phyloP scores from a whole-genome alignment of 1,140 invertebrate genomes.

The Dryas iulia region DNA sequence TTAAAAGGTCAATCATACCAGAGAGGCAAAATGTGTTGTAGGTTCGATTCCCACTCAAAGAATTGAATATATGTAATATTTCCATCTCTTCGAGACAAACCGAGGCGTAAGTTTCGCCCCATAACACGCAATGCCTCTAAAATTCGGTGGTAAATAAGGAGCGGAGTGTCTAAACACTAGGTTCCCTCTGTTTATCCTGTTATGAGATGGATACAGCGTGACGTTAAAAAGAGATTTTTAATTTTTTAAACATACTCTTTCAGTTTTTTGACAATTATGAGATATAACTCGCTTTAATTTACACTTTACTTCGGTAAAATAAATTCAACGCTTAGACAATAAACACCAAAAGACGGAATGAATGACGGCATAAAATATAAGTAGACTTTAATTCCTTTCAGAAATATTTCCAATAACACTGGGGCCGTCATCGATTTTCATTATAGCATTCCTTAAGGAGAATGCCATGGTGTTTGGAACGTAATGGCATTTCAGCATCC shows the following conservation, averaged over 20 bases:
- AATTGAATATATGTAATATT: background rate
- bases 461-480: background rate
- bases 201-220: background rate
- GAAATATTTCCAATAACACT: slow-evolving; percentile 6
- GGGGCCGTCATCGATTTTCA: slow-evolving; percentile 5
- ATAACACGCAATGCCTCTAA: background rate
- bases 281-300: too few species aligned
- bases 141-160: background rate
- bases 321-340: too few species aligned
- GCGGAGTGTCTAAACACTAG: background rate
- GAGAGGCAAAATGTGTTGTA: too few species aligned
- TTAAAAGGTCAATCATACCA: too few species aligned
- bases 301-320: too few species aligned
- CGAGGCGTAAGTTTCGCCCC: background rate
- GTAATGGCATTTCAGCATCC: background rate
- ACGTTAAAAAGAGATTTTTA: too few species aligned
- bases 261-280: too few species aligned
- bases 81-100: background rate
- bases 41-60: background rate
- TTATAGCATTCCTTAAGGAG: slow-evolving; percentile 14
- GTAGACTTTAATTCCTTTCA: background rate
- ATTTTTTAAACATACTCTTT: too few species aligned
- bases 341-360: background rate
- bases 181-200: background rate
- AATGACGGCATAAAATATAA: too few species aligned